Evolutionary conservation across 2,113 vertebrate genomes (phyloP).

Genomic region (Ciconia boyciana): DNA sequence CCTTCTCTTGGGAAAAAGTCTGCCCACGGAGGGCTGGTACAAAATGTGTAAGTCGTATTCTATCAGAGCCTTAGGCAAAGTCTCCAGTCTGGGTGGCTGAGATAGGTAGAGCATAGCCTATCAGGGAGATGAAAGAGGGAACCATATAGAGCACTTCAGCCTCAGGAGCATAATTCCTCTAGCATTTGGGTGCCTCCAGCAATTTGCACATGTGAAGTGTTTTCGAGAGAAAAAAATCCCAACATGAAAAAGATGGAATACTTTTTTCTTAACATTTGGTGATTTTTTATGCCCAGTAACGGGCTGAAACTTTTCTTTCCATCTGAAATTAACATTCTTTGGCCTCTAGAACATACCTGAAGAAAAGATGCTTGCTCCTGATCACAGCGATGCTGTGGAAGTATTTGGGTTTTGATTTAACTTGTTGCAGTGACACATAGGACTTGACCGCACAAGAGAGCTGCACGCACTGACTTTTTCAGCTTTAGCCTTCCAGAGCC

Average conservation of each 20-base stretch:
- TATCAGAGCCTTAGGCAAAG: not conserved
- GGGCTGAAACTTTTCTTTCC: not conserved
- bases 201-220: not conserved
- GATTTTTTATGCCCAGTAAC: not conserved
- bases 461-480: not conserved
- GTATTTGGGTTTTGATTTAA: not conserved
- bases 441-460: not conserved
- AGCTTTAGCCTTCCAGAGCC: not conserved
- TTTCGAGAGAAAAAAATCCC: not conserved
- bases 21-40: not conserved
- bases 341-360: not conserved
- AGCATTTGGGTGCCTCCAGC: not conserved
- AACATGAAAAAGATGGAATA: not conserved
- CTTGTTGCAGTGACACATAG: not conserved
- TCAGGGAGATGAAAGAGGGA: not conserved
- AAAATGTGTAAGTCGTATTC: rapidly evolving
- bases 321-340: not conserved
- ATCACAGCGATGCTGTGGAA: not conserved
- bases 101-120: not conserved
- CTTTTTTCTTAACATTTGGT: not conserved
- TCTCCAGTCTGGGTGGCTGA: not conserved
- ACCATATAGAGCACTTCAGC: not conserved
- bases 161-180: not conserved
- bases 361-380: not conserved
- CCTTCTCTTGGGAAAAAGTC: not conserved